Base-by-base conservation (phyloP, 2,888 invertebrate species). In the Salpingus planirostris region DNA sequence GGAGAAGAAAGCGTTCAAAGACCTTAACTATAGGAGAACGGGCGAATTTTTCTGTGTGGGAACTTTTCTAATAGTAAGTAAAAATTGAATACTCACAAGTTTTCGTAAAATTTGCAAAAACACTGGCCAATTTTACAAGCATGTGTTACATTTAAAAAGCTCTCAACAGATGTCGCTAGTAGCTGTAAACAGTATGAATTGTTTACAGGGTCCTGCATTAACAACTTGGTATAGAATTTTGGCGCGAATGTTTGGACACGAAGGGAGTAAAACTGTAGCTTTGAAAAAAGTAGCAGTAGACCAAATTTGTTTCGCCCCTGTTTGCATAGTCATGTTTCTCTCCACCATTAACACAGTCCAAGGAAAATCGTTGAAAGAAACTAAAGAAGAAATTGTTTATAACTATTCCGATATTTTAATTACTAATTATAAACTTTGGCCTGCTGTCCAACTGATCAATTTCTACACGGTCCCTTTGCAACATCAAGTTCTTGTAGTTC, bases 381-480 rank as follows among this genome's bases (percentile, higher is more conserved):
- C 78, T 31, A 67, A 72, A 55, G 47, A 57, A 2, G 76, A 79
- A 57, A 44, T 82, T 14, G 44, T 64, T 36, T 55, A 60, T n/a
- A 77, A 80, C 54, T 83, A 80, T 56, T 34, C 59, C 4, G 77
- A 78, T 52, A 72, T 84, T 28, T 55, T 85, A 37, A 60, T 68
- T 34, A 71, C 73, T 32, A 83, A 81, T 64, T 85, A 80, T 57
- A 76, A 72, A 60, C 68, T 83, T 14, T 91, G 91, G 91, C 91
- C 91, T 3, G 71, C 77, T 50, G 87, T 87, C 1, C 92, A 93
- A 59, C 50, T 88, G 13, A 55, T 81, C 2, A 95, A 93, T 62
- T 95, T 95, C 65, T 78, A 80, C 47, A 66, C 84, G 49, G 68
- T 90, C 29, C 92, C 93, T 3, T 66, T 90, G 21, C 75, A 84